Conservation (phyloP, 2,888 invertebrate species). For the Gisinianus flammeolus region DNA sequence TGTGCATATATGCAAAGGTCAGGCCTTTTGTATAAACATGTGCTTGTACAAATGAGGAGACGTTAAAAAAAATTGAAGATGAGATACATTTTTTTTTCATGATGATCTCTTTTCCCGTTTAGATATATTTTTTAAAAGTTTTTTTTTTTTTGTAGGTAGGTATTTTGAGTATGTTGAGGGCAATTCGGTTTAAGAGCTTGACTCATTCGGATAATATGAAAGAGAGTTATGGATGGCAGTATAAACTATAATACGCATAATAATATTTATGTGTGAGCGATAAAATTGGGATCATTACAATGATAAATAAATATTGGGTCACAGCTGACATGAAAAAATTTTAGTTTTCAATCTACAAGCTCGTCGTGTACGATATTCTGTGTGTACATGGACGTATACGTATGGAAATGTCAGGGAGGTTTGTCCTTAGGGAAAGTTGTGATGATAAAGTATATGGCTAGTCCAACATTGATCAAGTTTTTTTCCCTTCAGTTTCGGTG, state of each 20-base stretch:
- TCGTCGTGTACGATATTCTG: background rate
- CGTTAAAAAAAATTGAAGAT: too few species aligned
- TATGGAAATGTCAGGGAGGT: background rate
- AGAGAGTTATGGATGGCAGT: background rate
- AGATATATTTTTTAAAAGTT: too few species aligned
- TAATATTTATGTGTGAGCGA: background rate
- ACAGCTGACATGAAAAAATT: conserved; percentile 20
- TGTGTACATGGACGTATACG: background rate
- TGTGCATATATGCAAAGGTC: too few species aligned
- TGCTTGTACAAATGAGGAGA: too few species aligned
- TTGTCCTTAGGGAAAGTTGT: conserved; percentile 21
- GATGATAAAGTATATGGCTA: conserved; percentile 29
- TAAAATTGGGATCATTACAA: background rate
- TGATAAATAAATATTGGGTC: conserved; percentile 19
- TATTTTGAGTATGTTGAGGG: too few species aligned
- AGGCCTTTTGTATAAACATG: too few species aligned
- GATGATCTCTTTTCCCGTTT: too few species aligned
- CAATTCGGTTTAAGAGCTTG: too few species aligned
- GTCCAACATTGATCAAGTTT: conserved; percentile 23
- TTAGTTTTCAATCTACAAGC: conserved; percentile 22
- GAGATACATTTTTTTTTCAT: too few species aligned
- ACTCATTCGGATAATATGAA: background rate
- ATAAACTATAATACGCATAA: background rate
- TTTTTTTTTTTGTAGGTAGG: too few species aligned
- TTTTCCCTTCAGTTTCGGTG: background rate